Percentiles rank a stretch among this genome's conserved stretches.
These are phyloP conservation scores for Drosophila ironensis DNA, from an alignment of 1,140 invertebrate species.

Conservation along the genomic window DNA sequence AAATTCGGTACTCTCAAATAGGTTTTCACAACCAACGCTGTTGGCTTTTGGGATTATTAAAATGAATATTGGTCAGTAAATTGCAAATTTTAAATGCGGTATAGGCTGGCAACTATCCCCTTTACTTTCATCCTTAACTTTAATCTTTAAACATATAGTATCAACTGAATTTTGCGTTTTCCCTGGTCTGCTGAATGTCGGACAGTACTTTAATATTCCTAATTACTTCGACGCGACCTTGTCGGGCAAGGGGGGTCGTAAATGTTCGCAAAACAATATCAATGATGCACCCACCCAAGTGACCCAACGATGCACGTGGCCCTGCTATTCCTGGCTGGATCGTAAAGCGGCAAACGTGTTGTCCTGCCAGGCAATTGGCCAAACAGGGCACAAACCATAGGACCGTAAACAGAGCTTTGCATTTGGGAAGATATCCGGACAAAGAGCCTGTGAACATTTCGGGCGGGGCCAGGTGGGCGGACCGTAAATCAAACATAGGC, in stretches of 20 bases:
- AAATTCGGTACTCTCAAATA: too few relatives aligned
- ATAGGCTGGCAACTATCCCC: too few relatives aligned
- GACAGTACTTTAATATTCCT: not conserved
- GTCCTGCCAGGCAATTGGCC: not conserved
- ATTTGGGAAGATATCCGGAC: not conserved
- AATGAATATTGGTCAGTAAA: not conserved
- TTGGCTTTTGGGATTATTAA: not conserved
- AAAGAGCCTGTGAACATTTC: not conserved
- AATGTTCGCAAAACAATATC: slow-evolving; percentile 25
- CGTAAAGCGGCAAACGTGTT: slow-evolving; percentile 45
- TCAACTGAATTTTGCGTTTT: not conserved
- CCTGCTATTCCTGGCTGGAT: slow-evolving; percentile 10
- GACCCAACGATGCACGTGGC: slow-evolving; percentile 5
- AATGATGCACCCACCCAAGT: slow-evolving; percentile 12
- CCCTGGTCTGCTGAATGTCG: not conserved
- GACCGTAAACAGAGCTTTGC: slow-evolving; percentile 3
- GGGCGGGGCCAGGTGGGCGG: not conserved
- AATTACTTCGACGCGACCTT: slow-evolving; percentile 20
- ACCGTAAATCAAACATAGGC: slow-evolving; percentile 7
- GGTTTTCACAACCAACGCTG: not conserved
- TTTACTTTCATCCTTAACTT: too few relatives aligned
- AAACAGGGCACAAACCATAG: not conserved
- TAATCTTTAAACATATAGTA: too few relatives aligned
- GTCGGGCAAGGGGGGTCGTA: slow-evolving; percentile 1
- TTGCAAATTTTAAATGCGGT: too few relatives aligned